phyloP scores from a whole-genome alignment of 2,797 vertebrate genomes.

The Caiman crocodilus region DNA sequence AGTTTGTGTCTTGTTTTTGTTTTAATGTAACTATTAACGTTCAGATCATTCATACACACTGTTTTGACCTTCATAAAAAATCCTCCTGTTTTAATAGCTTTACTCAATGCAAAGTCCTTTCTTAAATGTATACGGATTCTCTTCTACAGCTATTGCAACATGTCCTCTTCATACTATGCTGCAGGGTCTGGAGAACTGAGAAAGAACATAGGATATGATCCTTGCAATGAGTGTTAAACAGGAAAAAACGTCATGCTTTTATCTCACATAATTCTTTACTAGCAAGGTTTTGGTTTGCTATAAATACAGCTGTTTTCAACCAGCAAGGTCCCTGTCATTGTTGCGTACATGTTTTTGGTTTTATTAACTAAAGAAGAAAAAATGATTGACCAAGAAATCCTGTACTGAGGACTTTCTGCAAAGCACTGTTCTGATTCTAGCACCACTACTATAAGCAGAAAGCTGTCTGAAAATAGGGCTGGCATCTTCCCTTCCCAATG shows the following conservation, averaged over 20 bases:
- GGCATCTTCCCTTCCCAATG: constrained; percentile 32
- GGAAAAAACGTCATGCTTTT: background rate
- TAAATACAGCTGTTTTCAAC: background rate
- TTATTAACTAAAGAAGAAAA: background rate
- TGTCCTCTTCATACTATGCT: rapidly evolving
- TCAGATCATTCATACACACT: background rate
- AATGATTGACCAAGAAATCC: background rate
- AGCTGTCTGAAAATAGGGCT: constrained; percentile 44
- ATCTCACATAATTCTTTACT: background rate
- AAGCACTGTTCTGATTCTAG: constrained; percentile 21
- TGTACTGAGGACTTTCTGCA: background rate
- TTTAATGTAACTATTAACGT: background rate
- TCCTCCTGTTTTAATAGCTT: background rate
- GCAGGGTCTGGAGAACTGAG: rapidly evolving
- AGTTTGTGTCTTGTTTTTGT: background rate
- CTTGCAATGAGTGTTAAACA: background rate
- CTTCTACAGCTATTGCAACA: background rate
- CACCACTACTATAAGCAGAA: constrained; percentile 26
- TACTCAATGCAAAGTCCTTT: background rate
- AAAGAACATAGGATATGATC: rapidly evolving
- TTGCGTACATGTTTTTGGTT: no score
- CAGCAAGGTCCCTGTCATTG: background rate
- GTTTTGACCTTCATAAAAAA: background rate
- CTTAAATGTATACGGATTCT: background rate
- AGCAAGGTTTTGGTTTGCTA: background rate